These are phyloP conservation scores for Coendou prehensilis DNA, from an alignment of 2,797 vertebrate genomes.

Conservation along the genomic window DNA sequence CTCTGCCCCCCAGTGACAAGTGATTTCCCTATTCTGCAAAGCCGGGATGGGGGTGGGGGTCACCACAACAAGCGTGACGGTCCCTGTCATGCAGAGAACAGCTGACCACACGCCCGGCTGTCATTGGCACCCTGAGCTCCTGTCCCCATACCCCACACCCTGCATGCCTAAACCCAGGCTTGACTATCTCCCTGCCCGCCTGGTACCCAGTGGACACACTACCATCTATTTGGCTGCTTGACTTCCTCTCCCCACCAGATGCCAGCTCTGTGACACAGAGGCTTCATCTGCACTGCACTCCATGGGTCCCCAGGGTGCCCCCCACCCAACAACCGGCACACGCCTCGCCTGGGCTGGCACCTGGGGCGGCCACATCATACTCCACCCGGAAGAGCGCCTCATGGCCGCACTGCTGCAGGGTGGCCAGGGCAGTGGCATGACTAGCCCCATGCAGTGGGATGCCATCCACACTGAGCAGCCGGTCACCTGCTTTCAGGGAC, in stretches of 20 bases:
- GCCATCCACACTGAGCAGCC: conserved; percentile 95
- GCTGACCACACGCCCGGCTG: not conserved
- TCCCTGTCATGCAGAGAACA: not conserved
- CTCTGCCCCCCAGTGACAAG: too few species aligned
- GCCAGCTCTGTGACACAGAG: not conserved
- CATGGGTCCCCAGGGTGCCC: not conserved
- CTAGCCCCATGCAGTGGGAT: conserved; percentile 94
- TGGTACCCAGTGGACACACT: not conserved
- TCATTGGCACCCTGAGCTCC: not conserved
- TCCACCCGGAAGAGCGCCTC: conserved; percentile 97
- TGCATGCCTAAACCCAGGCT: not conserved
- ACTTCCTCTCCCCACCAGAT: not conserved
- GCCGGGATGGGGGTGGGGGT: not conserved
- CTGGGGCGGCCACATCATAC: conserved; percentile 96
- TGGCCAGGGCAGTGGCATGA: conserved; percentile 93
- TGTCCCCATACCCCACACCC: too few species aligned
- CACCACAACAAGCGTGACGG: not conserved
- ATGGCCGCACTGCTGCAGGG: conserved; percentile 95
- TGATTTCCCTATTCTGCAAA: not conserved
- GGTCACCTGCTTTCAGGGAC: conserved; percentile 95
- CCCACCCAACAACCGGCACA: not conserved
- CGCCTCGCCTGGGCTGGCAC: conserved; percentile 86
- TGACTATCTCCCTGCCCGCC: not conserved
- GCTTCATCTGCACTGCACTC: not conserved
- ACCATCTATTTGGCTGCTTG: not conserved